Base-by-base conservation (phyloP, 2,888 invertebrate genomes). In the Tenthredo notha region DNA sequence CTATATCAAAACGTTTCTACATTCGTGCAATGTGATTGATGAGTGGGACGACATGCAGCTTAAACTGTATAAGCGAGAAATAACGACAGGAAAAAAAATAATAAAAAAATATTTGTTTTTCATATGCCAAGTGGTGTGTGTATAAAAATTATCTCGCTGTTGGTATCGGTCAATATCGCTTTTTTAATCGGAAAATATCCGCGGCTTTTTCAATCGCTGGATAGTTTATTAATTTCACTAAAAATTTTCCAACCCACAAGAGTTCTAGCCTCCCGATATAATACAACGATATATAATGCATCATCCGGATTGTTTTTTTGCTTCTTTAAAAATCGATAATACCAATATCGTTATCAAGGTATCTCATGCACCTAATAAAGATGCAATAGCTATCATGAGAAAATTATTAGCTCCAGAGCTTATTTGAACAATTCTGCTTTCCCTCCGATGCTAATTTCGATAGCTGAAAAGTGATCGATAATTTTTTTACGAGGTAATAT, bases 11-110 rank as follows among this genome's bases (percentile, higher is more conserved):
- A 15, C 47, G 47, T 47, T 43, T 29, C 47, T 47, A 3, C 43
- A 47, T 29, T n/a, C 21, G 47, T 75, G 21, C 47, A 37, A 70
- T 33, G 37, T 70, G 33, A 25, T 25, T 75, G 75, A 75, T 75
- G 40, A 75, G 75, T 47, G 75, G 47, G 47, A 33, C 47, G 47
- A 47, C 47, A 50, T 50, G 12, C 43, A 75, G 75, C 75, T 75
- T 33, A 18, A 75, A 75, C 75, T 47, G 75, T 61, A n/a, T 37
- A 47, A 75, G n/a, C 47, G 47, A 12, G 12, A 75, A 43, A 75
- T 75, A 75, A 75, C 40, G n/a, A 43, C 21, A 25, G 15, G 7
- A 5, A 25, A 43, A 9, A 25, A 74, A 74, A 43, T 25, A 7
- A 74, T 43, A n/a, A 43, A 74, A 74, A 74, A 74, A 43, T 37